Evolutionary conservation across 2,888 invertebrate species (phyloP).

Genomic region (Herminia tarsipennalis): DNA sequence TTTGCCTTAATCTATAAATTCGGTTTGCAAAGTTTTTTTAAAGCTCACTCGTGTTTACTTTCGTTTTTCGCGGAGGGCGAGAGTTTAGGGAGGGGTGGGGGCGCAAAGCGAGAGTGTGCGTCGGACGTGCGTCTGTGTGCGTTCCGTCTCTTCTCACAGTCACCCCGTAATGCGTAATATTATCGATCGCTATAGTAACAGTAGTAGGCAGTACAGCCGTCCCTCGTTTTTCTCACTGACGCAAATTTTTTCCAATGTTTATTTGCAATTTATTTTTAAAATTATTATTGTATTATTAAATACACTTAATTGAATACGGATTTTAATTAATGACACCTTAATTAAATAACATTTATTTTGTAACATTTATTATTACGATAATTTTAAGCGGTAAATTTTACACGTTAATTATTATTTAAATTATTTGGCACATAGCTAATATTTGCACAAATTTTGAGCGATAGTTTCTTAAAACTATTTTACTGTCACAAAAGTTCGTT

Average conservation of each 20-base stretch:
- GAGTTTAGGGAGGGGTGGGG: conserved; percentile 55
- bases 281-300: conserved; percentile 3
- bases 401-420: conserved; percentile 30
- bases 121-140: conserved; percentile 58
- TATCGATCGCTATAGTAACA: conserved; percentile 84
- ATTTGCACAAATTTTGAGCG: conserved; percentile 51
- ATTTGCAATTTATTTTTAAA: conserved; percentile 37
- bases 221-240: conserved; percentile 68
- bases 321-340: conserved; percentile 19
- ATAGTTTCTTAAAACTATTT: conserved; percentile 32
- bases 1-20: conserved; percentile 78
- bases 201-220: conserved; percentile 57
- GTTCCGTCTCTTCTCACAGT: conserved; percentile 58
- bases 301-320: conserved; percentile 27
- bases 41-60: conserved; percentile 76
- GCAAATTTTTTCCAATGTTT: conserved; percentile 63
- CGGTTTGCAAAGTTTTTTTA: conserved; percentile 76
- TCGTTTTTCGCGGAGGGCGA: conserved; percentile 60
- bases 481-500: conserved; percentile 25
- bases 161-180: conserved; percentile 83
- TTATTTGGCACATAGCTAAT: conserved; percentile 55
- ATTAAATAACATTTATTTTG: conserved; percentile 21
- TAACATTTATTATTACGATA: conserved; percentile 30
- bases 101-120: conserved; percentile 59
- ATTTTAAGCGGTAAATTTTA: too few relatives aligned